Base-by-base conservation (phyloP, 2,113 vertebrate genomes). In the Plectropomus leopardus region DNA sequence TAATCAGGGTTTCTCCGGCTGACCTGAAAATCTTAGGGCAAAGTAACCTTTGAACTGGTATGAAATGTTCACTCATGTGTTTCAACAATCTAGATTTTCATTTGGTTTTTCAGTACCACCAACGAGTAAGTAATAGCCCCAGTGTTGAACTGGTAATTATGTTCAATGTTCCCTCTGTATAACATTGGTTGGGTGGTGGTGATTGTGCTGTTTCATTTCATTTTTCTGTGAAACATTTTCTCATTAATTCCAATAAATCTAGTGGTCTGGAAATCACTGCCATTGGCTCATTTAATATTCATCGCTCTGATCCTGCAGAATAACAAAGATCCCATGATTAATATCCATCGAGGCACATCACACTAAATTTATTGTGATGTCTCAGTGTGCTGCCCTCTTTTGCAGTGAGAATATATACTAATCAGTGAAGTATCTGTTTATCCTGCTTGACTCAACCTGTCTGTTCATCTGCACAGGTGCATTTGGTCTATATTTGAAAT, bases 21-120 rank as follows among this genome's bases (percentile, higher is more conserved):
- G 85, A 85, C 71, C 34, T 68, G 64, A 55, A 67, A 70, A 59
- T 69, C 76, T 83, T 80, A 23, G 66, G 78, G 63, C 78, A 89
- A 85, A 75, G 4, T 32, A 86, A 90, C 75, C 76, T 86, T 72
- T 88, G 74, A 86, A 82, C 87, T 79, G 48, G 84, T 83, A 77
- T 78, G 71, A 86, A 80, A 82, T 81, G 76, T 75, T 82, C 72
- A 67, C 74, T 83, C 76, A 67, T 78, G 75, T 78, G 44, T 86
- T 88, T 79, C 73, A 81, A 42, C 83, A 84, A 71, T 89, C 78
- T 84, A 74, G 54, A 83, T 78, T 76, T 83, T 86, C 50, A 66
- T 59, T 76, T 72, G 0, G 1, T 42, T 54, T 71, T 53, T 60
- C 57, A 59, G 30, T 66, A 40, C 10, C 34, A 17, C 32, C 45